These are phyloP conservation scores for Terrapene triunguis DNA, from an alignment of 2,113 vertebrate species.

Conservation along the genomic window DNA sequence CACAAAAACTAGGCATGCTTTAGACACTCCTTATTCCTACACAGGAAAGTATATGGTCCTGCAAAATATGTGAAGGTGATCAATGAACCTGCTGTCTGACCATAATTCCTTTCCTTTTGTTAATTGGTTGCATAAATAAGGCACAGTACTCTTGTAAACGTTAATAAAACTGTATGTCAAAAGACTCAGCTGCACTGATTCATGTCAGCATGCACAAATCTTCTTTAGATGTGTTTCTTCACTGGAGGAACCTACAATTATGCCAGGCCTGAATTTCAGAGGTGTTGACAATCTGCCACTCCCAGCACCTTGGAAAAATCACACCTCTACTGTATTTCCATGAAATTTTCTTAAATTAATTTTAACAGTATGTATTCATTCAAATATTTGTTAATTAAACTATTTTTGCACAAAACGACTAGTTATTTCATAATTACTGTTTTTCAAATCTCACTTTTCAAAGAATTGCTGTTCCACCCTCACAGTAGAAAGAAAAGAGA, in stretches of 20 bases:
- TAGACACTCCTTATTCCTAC: neutral
- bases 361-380: neutral
- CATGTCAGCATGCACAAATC: neutral
- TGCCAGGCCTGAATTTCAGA: neutral
- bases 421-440: conserved; percentile 12
- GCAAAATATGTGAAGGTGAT: rapidly evolving
- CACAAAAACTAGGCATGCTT: neutral
- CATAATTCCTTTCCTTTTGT: neutral
- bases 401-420: neutral
- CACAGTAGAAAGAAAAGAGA: conserved; percentile 32
- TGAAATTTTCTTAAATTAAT: neutral
- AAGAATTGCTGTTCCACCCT: neutral
- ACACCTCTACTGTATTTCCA: neutral
- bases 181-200: neutral
- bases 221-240: neutral
- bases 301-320: neutral
- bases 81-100: neutral
- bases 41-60: neutral
- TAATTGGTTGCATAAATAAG: neutral
- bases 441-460: neutral
- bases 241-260: neutral
- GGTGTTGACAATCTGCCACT: neutral
- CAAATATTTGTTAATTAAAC: neutral
- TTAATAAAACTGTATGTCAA: neutral
- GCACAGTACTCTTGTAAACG: neutral